These are phyloP conservation scores for Aphodius sticticus DNA, from an alignment of 2,888 invertebrate species.

Conservation along the genomic window DNA sequence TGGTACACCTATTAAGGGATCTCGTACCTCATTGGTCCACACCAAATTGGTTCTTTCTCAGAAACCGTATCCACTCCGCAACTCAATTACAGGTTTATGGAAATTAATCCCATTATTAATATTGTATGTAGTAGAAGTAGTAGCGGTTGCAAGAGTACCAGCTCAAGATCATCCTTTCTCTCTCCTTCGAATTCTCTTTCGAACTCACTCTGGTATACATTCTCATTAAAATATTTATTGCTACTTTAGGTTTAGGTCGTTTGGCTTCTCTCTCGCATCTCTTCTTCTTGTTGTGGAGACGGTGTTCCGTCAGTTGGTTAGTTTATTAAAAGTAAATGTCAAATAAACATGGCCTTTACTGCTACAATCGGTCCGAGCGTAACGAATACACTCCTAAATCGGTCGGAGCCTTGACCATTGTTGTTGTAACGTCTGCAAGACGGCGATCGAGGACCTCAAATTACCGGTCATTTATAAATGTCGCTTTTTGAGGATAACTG, in stretches of 20 bases:
- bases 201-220: conserved; percentile 21
- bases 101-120: conserved; percentile 41
- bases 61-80: conserved; percentile 36
- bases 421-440: not conserved
- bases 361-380: conserved; percentile 17
- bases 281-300: conserved; percentile 10
- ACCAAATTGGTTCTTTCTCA: conserved; percentile 39
- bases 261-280: conserved; percentile 28
- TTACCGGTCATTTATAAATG: not conserved
- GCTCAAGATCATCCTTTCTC: conserved; percentile 30
- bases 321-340: conserved; percentile 37
- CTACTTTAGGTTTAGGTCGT: conserved; percentile 30
- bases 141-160: conserved; percentile 31
- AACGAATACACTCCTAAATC: conserved; percentile 19
- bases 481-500: not conserved
- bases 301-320: conserved; percentile 33
- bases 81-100: conserved; percentile 40
- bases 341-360: conserved; percentile 36
- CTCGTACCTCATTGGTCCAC: conserved; percentile 37
- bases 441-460: not conserved
- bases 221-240: conserved; percentile 39
- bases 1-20: conserved; percentile 32
- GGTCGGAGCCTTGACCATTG: not conserved
- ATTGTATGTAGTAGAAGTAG: conserved; percentile 32
- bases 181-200: conserved; percentile 23